A percentile compares a stretch with the other conserved stretches of the same genome.
Conservation (phyloP, 2,797 vertebrate species). For the Hozukius guyotensis region DNA sequence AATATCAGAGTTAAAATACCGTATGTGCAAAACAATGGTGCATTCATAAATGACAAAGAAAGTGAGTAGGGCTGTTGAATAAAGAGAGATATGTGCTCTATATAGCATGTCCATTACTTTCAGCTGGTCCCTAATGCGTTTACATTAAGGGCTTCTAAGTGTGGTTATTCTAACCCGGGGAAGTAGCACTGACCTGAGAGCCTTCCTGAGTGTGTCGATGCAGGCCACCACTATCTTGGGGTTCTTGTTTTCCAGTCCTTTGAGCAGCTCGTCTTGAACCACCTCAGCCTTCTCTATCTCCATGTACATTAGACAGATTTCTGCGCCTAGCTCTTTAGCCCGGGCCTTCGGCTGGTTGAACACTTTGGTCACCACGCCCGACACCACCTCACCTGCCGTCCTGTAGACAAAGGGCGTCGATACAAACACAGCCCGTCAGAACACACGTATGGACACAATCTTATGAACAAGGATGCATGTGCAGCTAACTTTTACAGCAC, state of each 20-base stretch:
- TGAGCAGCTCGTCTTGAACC: conserved; percentile 95
- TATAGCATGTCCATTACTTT: background rate
- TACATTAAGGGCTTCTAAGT: too few relatives aligned
- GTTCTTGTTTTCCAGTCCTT: conserved; percentile 98
- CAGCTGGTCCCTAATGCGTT: background rate
- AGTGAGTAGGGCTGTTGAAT: background rate
- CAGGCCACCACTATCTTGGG: conserved; percentile 95
- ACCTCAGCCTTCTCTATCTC: conserved; percentile 95
- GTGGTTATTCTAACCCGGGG: background rate
- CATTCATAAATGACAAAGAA: background rate
- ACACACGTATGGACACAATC: background rate
- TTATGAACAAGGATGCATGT: background rate
- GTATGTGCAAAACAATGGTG: background rate
- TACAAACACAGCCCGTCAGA: background rate
- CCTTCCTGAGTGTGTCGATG: conserved; percentile 91
- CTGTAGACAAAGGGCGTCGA: conserved; percentile 76
- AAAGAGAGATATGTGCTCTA: background rate
- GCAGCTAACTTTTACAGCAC: too few relatives aligned
- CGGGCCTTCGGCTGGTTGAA: conserved; percentile 99
- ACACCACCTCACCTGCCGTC: conserved; percentile 94
- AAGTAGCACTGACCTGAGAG: conserved; percentile 87
- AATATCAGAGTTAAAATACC: background rate
- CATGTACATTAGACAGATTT: conserved; percentile 96
- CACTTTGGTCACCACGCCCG: conserved; percentile 96
- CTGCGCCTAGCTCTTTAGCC: conserved; percentile 93